phyloP scores from a whole-genome alignment of 2,113 vertebrate genomes.

The Nannobrachium achirus region DNA sequence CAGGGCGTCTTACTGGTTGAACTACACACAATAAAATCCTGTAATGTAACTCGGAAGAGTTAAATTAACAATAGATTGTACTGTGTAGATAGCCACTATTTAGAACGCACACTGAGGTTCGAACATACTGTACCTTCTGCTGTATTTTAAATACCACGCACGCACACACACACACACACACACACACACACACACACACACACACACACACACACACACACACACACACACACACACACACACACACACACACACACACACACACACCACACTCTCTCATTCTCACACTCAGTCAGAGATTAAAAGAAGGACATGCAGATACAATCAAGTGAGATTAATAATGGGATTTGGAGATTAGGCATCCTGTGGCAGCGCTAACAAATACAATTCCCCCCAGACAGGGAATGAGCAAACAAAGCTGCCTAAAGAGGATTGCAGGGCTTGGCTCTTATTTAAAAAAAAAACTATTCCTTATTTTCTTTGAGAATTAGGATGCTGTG shows the following conservation, averaged over 20 bases:
- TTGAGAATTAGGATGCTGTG: conserved; percentile 50
- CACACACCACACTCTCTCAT: conserved; percentile 28
- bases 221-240: conserved; percentile 13
- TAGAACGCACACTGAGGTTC: background rate
- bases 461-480: conserved; percentile 52
- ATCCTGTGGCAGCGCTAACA: conserved; percentile 45
- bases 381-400: conserved; percentile 64
- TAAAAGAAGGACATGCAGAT: conserved; percentile 64
- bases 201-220: background rate
- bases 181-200: too few species aligned
- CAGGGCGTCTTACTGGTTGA: too few species aligned
- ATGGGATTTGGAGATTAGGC: conserved; percentile 67
- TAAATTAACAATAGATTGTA: too few species aligned
- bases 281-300: conserved; percentile 27
- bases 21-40: too few species aligned
- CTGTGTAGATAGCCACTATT: too few species aligned
- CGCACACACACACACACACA: too few species aligned
- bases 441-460: conserved; percentile 43
- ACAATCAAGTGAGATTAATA: conserved; percentile 69
- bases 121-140: background rate
- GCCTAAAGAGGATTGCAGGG: conserved; percentile 63
- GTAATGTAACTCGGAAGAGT: too few species aligned
- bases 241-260: conserved; percentile 14
- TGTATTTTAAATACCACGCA: conserved; percentile 10
- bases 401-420: conserved; percentile 69